Base-by-base conservation (phyloP, 2,113 vertebrate genomes). In the Oriolus oriolus region DNA sequence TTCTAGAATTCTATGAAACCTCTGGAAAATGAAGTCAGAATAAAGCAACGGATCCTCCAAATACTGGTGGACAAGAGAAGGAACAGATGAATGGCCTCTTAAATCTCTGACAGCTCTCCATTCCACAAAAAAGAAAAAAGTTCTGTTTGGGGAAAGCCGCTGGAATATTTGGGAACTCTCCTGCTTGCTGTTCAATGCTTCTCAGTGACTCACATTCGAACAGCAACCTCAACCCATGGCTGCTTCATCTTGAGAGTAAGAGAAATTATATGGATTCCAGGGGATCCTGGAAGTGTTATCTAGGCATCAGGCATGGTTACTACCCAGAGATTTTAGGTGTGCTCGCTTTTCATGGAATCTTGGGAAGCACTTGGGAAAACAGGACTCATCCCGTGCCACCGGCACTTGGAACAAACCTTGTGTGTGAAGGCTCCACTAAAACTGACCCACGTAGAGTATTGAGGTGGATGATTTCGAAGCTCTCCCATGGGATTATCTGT, bases 361-460 rank as follows among this genome's bases (percentile, higher is more conserved):
- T 54, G 15, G 14, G 50, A 57, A 35, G 37, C 31, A 9, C 18
- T 50, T 30, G 44, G 45, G n/a, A 74, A 21, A 49, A 9, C 12
- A 26, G 39, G 42, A n/a, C 23, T 39, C 56, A 33, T 8, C 57
- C 49, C 7, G 0, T 14, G 17, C 35, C 71, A 10, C 42, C 27
- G 57, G 45, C 13, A 20, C 17, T 22, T 27, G 9, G 5, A 57
- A 7, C 10, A 31, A 10, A n/a, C 13, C 16, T 31, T 6, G 5
- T 44, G 35, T 2, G 16, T 47, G 53, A 84, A 28, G n/a, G 50
- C 23, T 73, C n/a, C 56, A 33, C 18, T 8, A 45, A 59, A 66
- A 42, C 8, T 28, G 16, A 69, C 22, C n/a, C 45, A 70, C 0
- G 0, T 17, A 14, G 66, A 74, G 2, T 10, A 16, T 4, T 35